Evolutionary conservation across 2,113 vertebrate species (phyloP), one percentile per base, ranked within the genome.

Genomic region (Otolemur garnettii): DNA sequence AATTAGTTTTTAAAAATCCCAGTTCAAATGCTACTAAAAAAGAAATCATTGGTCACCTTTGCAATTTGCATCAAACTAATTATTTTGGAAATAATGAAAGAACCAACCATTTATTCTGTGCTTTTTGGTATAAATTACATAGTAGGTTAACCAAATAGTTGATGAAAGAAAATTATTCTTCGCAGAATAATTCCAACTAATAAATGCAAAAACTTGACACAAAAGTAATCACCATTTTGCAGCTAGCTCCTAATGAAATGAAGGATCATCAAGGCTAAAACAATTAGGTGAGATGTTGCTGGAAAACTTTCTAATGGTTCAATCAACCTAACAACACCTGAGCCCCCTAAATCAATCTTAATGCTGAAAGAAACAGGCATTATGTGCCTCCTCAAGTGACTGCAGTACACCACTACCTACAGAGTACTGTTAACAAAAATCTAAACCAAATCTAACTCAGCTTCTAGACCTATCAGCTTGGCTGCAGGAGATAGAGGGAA

Each of bases 341-440:
- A 95, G 91, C 64, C 88, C 88, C 90, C 88, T 62, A 87, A 89
- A 92, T 89, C 81, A 96, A 90, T 57, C 66, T 68, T 77, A 95
- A 79, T 78, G 26, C n/a, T 3, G 38, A 62, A 81, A 50, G 91
- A 64, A 78, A 17, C 21, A 93, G 82, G 55, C 17, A 38, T 15
- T 35, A 79, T 4, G 35, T 30, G 71, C 66, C 57, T 69, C 50
- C 68, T 68, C 17, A 19, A 0, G 21, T 74, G 59, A 80, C 3
- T 50, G 0, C 4, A 82, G 66, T 30, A 59, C 53, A 81, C 12
- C 84, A 5, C 53, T 81, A 77, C 33, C 15, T 35, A 60, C 18
- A 28, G 10, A 79, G 35, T 3, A 38, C 33, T 74, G 21, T 14
- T 55, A 72, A 90, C 26, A 83, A 57, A 84, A 81, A 83, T 38